These are phyloP conservation scores for Siphamia tubifer DNA, from an alignment of 2,113 vertebrate species.

Conservation along the genomic window DNA sequence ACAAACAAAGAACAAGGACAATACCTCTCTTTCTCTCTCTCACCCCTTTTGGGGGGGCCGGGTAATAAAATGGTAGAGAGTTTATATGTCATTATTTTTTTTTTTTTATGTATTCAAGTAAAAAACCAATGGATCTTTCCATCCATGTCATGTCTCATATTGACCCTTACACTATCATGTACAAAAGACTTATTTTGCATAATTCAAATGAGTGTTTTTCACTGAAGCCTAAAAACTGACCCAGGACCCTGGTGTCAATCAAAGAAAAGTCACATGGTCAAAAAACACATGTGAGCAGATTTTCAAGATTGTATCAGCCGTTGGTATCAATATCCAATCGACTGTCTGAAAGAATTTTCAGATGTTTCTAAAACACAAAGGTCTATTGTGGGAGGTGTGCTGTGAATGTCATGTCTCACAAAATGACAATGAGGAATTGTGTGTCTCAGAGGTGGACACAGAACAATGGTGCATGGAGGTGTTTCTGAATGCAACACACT, in stretches of 20 bases:
- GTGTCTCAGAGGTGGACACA: constrained; percentile 25
- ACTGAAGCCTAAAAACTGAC: not conserved
- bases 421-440: constrained; percentile 49
- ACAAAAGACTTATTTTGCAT: too few species aligned
- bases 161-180: too few species aligned
- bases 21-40: too few species aligned
- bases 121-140: too few species aligned
- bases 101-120: too few species aligned
- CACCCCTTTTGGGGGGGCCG: too few species aligned
- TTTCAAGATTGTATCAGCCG: not conserved
- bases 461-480: constrained; percentile 41
- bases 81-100: too few species aligned
- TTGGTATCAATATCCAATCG: constrained; percentile 35
- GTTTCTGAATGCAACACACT: constrained; percentile 53
- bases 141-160: too few species aligned
- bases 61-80: too few species aligned
- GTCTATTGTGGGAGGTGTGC: constrained; percentile 3
- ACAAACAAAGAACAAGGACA: too few species aligned
- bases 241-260: not conserved
- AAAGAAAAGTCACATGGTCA: not conserved
- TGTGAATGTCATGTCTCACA: constrained; percentile 32
- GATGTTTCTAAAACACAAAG: constrained; percentile 15
- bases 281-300: too few species aligned
- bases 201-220: too few species aligned
- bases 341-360: constrained; percentile 13